Evolutionary conservation across 1,140 invertebrate species (phyloP).

Genomic region (Cotesia typhae): DNA sequence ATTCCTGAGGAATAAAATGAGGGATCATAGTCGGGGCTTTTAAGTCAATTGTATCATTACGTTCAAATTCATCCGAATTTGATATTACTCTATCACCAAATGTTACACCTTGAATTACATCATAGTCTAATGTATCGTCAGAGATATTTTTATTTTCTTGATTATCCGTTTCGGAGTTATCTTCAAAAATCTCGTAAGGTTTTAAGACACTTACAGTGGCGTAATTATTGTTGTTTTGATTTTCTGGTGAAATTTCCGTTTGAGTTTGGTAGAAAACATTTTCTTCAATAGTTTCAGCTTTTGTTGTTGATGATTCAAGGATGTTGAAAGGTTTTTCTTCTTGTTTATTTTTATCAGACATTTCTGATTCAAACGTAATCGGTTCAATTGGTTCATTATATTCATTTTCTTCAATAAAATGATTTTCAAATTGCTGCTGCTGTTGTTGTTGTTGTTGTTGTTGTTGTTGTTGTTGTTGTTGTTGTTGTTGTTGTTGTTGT

Average conservation of each 20-base stretch:
- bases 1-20: conserved; percentile 42
- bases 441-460: background rate
- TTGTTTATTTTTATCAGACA: conserved; percentile 20
- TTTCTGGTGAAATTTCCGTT: background rate
- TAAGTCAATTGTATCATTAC: conserved; percentile 50
- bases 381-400: conserved; percentile 18
- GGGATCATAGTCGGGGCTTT: conserved; percentile 51
- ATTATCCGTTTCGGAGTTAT: background rate
- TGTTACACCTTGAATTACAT: conserved; percentile 49
- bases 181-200: conserved; percentile 36
- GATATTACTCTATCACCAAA: conserved; percentile 28
- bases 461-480: no score
- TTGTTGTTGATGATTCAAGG: conserved; percentile 39
- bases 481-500: background rate
- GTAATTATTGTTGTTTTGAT: conserved; percentile 31
- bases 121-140: conserved; percentile 40
- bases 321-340: conserved; percentile 31
- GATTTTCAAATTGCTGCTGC: conserved; percentile 6
- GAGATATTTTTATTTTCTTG: conserved; percentile 27
- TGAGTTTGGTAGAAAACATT: conserved; percentile 22
- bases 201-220: conserved; percentile 41
- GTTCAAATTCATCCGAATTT: conserved; percentile 36
- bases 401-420: background rate
- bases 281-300: conserved; percentile 36
- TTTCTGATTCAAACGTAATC: conserved; percentile 31